Percentiles rank a stretch among this genome's conserved stretches.
Evolutionary conservation across 2,888 invertebrate species (phyloP).

Genomic region (Caenorhabditis sp.): DNA sequence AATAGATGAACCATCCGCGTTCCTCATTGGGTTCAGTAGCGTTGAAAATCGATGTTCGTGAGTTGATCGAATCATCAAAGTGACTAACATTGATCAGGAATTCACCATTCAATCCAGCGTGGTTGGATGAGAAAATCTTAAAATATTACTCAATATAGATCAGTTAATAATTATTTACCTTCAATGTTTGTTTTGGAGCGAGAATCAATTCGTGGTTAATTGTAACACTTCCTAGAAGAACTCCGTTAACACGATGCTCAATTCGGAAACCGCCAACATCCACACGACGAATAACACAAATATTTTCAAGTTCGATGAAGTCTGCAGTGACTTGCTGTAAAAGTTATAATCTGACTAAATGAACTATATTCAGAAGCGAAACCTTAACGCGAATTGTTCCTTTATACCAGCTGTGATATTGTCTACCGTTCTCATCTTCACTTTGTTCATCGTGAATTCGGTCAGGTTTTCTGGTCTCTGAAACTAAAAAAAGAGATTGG

Average conservation of each 20-base stretch:
- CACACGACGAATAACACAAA: conserved; percentile 29
- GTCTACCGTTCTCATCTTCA: conserved; percentile 15
- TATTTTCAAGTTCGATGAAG: conserved; percentile 39
- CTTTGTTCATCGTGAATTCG: conserved; percentile 38
- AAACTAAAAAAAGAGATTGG: no score
- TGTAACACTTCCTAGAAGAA: conserved; percentile 16
- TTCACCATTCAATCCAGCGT: conserved; percentile 9
- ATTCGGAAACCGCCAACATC: conserved; percentile 36
- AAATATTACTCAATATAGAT: background rate
- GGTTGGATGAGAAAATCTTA: conserved; percentile 16
- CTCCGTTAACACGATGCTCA: conserved; percentile 20
- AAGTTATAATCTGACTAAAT: background rate
- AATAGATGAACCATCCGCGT: conserved; percentile 31
- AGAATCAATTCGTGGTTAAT: conserved; percentile 28
- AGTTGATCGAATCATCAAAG: conserved; percentile 17
- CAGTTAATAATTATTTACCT: conserved; percentile 8
- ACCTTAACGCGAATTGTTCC: conserved; percentile 37
- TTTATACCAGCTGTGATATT: conserved; percentile 34
- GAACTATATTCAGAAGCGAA: no score
- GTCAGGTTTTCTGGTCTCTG: conserved; percentile 23
- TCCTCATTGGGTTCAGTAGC: conserved; percentile 25
- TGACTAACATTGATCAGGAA: conserved; percentile 23
- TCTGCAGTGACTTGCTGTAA: conserved; percentile 33
- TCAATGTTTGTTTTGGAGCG: conserved; percentile 32
- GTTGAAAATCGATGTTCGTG: conserved; percentile 30